These are phyloP conservation scores for Halocaridina rubra DNA, from an alignment of 2,888 invertebrate genomes.

Conservation along the genomic window DNA sequence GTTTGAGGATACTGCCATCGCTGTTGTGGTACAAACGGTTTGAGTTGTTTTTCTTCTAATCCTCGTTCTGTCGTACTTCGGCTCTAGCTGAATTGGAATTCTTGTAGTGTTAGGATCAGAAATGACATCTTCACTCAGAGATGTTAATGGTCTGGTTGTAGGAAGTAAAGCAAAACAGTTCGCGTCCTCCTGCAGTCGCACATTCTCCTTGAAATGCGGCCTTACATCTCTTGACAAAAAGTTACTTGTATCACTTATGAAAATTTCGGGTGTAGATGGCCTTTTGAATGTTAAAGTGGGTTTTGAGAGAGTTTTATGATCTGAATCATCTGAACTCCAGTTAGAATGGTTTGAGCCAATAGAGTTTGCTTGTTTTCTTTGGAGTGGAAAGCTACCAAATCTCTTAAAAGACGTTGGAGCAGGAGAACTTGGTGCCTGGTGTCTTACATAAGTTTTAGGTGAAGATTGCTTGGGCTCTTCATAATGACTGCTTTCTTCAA, in stretches of 20 bases:
- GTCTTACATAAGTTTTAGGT: too few relatives aligned
- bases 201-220: not conserved
- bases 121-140: too few relatives aligned
- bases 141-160: not conserved
- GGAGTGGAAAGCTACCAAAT: conserved; percentile 20
- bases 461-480: too few relatives aligned
- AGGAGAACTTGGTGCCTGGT: too few relatives aligned
- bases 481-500: too few relatives aligned
- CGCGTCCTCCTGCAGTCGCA: not conserved
- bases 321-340: too few relatives aligned
- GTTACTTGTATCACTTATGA: not conserved
- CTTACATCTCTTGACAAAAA: not conserved
- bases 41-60: not conserved
- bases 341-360: too few relatives aligned
- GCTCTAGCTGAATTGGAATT: not conserved
- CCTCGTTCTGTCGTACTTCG: not conserved
- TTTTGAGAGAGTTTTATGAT: not conserved
- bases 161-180: not conserved
- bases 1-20: not conserved
- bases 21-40: not conserved
- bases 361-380: not conserved
- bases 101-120: not conserved
- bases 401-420: too few relatives aligned
- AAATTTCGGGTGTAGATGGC: not conserved
- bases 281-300: not conserved